Percentiles rank a stretch among this genome's conserved stretches.
phyloP scores from a whole-genome alignment of 2,113 vertebrate genomes.

The Phaethornis superciliosus region DNA sequence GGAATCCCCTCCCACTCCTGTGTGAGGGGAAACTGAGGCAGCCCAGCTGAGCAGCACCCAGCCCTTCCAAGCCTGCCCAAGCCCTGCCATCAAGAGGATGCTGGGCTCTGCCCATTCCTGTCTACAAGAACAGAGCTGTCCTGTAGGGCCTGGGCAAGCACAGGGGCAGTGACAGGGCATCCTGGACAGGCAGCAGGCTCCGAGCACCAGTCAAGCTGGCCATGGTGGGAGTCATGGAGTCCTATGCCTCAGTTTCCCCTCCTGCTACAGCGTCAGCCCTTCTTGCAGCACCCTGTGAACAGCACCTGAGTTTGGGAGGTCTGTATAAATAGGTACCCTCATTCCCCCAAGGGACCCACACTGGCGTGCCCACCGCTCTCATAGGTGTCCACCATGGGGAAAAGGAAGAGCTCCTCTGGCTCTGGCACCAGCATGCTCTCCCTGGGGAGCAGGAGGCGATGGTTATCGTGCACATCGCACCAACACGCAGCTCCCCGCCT shows the following conservation, averaged over 20 bases:
- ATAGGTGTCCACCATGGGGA: not conserved
- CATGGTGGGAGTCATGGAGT: not conserved
- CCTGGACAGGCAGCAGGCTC: not conserved
- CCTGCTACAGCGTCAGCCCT: not conserved
- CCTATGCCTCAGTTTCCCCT: not conserved
- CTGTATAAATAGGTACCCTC: not conserved
- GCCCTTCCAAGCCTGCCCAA: not conserved
- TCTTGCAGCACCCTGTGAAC: not conserved
- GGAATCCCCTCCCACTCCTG: not conserved
- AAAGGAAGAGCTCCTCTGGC: not conserved
- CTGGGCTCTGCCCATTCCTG: not conserved
- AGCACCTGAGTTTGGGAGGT: not conserved
- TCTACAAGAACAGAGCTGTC: not conserved
- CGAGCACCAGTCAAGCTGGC: not conserved
- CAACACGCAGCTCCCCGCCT: not conserved
- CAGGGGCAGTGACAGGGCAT: rapidly evolving
- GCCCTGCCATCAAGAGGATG: not conserved
- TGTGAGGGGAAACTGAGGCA: not conserved
- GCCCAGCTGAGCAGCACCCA: not conserved
- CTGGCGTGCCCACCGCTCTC: rapidly evolving
- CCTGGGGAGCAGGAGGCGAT: not conserved
- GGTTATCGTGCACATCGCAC: not conserved
- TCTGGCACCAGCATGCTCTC: rapidly evolving
- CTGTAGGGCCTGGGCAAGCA: not conserved
- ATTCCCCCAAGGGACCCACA: rapidly evolving